Conservation (phyloP, 2,888 invertebrate species). For the Hirtodrosophila histrioides region DNA sequence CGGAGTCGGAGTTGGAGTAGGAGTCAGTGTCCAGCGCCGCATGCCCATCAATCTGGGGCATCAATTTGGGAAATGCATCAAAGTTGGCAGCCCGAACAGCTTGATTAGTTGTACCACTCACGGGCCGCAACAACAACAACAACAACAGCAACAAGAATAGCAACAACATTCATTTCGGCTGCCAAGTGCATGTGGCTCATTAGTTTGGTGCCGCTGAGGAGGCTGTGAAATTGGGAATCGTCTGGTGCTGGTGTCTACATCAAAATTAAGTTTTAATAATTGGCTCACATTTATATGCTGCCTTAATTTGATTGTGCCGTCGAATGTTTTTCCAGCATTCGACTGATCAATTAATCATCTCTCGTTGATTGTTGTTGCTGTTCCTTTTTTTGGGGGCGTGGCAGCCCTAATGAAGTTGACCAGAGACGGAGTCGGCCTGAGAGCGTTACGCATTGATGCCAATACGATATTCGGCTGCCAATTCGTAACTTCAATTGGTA, state of each 20-base stretch:
- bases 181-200: constrained; percentile 73
- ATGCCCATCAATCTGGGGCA: constrained; percentile 73
- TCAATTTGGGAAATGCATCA: constrained; percentile 77
- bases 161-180: constrained; percentile 47
- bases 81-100: constrained; percentile 74
- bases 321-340: constrained; percentile 53
- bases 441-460: constrained; percentile 10
- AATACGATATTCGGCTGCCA: constrained; percentile 7
- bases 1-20: constrained; percentile 15
- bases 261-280: constrained; percentile 73
- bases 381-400: constrained; percentile 59
- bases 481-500: constrained; percentile 41
- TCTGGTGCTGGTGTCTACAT: constrained; percentile 62
- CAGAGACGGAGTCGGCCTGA: constrained; percentile 3
- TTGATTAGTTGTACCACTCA: constrained; percentile 68
- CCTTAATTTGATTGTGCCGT: constrained; percentile 73
- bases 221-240: constrained; percentile 70
- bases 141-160: constrained; percentile 15
- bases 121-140: constrained; percentile 29
- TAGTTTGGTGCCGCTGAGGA: constrained; percentile 66
- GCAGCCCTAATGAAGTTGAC: constrained; percentile 61
- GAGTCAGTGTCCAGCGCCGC: constrained; percentile 44
- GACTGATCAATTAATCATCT: constrained; percentile 66
- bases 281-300: constrained; percentile 76
- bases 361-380: constrained; percentile 57